Base-by-base conservation (phyloP, 2,113 vertebrate genomes). In the Camarhynchus parvulus region DNA sequence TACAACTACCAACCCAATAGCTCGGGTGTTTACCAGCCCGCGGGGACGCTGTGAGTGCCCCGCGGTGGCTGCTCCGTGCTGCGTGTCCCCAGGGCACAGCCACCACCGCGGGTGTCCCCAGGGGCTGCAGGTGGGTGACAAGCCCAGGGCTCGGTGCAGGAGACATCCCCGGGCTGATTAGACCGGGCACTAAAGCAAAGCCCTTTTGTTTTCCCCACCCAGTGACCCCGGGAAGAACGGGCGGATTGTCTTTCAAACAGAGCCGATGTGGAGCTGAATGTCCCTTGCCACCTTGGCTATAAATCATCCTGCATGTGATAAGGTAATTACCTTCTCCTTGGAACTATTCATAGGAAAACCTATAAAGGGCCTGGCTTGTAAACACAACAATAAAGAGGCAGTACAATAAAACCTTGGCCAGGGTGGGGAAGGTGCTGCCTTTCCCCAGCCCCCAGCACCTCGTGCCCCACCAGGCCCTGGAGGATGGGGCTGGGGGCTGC, bases 251-350 rank as follows among this genome's bases (percentile, higher is more conserved):
- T 92, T 96, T 95, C 95, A 95, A 96, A 90, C 89, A 79, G 93
- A 93, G 76, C 94, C 83, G 19, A 31, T 82, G 69, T 23, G 52
- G 92, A 88, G 96, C 90, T 83, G 61, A 72, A 92, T 63, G 89
- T 94, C 92, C 97, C 96, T 94, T 62, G 95, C 97, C 97, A 88
- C 94, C 96, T 95, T 69, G 97, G 98, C 98, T 97, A 96, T 98
- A 98, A 98, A 98, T 98, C 98, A 98, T 91, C 92, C 97, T 82
- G 75, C 93, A 61, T 90, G 93, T 87, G 97, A 98, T 98, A 98
- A 98, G 98, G 95, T 97, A 98, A 98, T 98, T 97, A 95, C 98
- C 96, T 97, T 98, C 98, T 98, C 98, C 98, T 99, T 98, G 98
- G 98, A 98, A 98, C 98, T 93, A 97, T 97, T 72, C 96, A 95